Evolutionary conservation across 2,888 invertebrate genomes (phyloP).

Genomic region (Apodemia zela): DNA sequence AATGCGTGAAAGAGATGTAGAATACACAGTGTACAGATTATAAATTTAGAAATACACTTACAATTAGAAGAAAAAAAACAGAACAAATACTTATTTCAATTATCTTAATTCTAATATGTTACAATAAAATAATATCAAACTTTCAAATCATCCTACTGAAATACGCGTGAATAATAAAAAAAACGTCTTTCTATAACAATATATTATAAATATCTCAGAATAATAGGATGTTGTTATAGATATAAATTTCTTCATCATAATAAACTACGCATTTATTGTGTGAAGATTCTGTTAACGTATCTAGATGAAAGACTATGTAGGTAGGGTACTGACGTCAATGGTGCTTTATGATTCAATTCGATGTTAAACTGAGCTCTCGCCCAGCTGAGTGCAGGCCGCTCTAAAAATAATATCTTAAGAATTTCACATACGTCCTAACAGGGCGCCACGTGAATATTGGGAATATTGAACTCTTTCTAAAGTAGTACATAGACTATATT

Average conservation of each 20-base stretch:
- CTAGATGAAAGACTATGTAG: constrained; percentile 30
- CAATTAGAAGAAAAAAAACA: too few species aligned
- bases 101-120: too few species aligned
- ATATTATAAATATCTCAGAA: background rate
- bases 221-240: background rate
- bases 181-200: background rate
- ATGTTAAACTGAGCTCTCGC: constrained; percentile 59
- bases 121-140: too few species aligned
- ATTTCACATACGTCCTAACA: constrained; percentile 50
- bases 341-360: constrained; percentile 72
- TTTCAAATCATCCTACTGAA: too few species aligned
- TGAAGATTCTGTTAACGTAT: constrained; percentile 22
- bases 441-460: constrained; percentile 37
- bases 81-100: too few species aligned
- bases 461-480: constrained; percentile 9
- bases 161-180: too few species aligned
- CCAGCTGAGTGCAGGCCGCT: constrained; percentile 72
- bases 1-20: too few species aligned
- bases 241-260: background rate
- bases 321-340: constrained; percentile 64
- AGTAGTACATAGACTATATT: background rate
- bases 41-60: too few species aligned
- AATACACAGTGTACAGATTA: too few species aligned
- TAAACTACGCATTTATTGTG: constrained; percentile 4
- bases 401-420: constrained; percentile 65